phyloP scores from a whole-genome alignment of 2,888 invertebrate species.

The Hedychridium roseum region DNA sequence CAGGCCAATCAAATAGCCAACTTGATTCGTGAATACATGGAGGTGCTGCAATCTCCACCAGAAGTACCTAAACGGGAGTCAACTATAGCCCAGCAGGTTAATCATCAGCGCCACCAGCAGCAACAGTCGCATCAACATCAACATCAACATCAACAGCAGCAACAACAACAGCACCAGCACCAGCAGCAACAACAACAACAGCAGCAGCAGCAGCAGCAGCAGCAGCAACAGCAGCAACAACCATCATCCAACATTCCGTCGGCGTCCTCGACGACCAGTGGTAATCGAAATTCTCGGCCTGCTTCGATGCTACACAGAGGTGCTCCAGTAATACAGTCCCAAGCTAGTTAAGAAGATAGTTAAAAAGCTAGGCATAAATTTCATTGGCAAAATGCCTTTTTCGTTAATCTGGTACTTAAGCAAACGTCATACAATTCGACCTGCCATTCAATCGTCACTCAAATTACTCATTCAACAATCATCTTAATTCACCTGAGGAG shows the following conservation, averaged over 20 bases:
- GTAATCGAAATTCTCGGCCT: constrained; percentile 64
- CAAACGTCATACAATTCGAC: too few species aligned
- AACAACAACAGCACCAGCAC: constrained; percentile 36
- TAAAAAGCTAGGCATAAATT: constrained; percentile 18
- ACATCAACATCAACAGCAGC: too few species aligned
- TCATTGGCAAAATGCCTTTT: too few species aligned
- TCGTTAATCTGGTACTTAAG: constrained; percentile 25
- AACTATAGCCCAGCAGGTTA: constrained; percentile 51
- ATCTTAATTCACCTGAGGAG: too few species aligned
- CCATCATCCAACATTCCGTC: too few species aligned
- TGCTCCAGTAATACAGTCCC: constrained; percentile 69
- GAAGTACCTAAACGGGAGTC: constrained; percentile 58
- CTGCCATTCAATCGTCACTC: too few species aligned
- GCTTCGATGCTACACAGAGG: constrained; percentile 67
- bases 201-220: constrained; percentile 30
- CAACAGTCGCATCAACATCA: constrained; percentile 19
- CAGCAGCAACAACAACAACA: too few species aligned
- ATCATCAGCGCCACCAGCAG: constrained; percentile 34
- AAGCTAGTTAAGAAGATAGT: constrained; percentile 66
- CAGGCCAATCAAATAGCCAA: constrained; percentile 94
- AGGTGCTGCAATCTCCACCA: constrained; percentile 68
- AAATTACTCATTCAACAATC: too few species aligned
- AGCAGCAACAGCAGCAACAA: constrained; percentile 39
- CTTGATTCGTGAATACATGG: constrained; percentile 87
- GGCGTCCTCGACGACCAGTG: constrained; percentile 33